Conservation (phyloP, 2,113 vertebrate genomes). For the Heloderma charlesbogerti region DNA sequence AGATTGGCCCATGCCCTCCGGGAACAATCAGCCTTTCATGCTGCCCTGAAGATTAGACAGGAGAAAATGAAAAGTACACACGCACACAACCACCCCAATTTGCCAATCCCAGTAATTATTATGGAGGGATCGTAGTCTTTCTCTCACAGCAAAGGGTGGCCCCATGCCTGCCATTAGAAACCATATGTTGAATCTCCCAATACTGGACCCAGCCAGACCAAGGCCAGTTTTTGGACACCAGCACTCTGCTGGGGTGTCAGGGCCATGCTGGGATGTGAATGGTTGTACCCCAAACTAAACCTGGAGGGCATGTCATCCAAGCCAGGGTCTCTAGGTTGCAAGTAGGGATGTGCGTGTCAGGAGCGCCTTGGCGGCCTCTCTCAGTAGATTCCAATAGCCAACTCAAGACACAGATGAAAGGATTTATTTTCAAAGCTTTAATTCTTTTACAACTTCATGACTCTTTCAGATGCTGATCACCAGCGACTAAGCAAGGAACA, state of each 20-base stretch:
- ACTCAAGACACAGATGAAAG: too few species aligned
- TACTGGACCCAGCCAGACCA: neutral
- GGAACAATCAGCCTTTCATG: slow-evolving; percentile 53
- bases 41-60: slow-evolving; percentile 50
- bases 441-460: too few species aligned
- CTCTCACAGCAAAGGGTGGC: neutral
- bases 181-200: neutral
- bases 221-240: too few species aligned
- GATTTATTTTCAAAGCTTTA: too few species aligned
- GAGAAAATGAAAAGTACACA: neutral
- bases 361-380: too few species aligned
- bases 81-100: neutral
- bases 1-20: slow-evolving; percentile 45
- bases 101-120: neutral
- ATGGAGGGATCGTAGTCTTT: neutral
- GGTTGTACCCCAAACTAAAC: neutral
- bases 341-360: too few species aligned
- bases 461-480: too few species aligned
- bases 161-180: neutral
- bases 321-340: neutral
- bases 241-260: neutral
- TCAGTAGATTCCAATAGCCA: too few species aligned
- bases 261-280: neutral
- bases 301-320: neutral
- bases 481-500: too few species aligned